Conservation (phyloP, 2,113 vertebrate species). For the Centropus unirufus region DNA sequence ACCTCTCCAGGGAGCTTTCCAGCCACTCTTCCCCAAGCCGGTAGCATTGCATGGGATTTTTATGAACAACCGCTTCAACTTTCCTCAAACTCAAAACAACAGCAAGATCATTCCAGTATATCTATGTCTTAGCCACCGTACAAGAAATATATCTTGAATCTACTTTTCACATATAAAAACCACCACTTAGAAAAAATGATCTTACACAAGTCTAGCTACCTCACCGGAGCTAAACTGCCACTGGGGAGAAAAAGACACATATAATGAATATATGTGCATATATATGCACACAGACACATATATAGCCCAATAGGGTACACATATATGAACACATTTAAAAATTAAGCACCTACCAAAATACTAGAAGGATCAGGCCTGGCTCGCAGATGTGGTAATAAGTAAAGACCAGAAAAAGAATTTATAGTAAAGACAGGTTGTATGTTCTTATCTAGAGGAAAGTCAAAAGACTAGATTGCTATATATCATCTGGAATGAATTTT, state of each 20-base stretch:
- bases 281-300: not conserved
- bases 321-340: not conserved
- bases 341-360: not conserved
- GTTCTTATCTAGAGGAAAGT: slow-evolving; percentile 5
- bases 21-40: too few species aligned
- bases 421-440: not conserved
- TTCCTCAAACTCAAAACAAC: not conserved
- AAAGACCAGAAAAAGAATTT: not conserved
- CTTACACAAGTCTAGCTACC: not conserved
- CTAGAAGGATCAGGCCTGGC: not conserved
- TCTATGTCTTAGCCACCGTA: not conserved
- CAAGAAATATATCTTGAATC: not conserved
- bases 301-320: not conserved
- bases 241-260: not conserved
- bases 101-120: not conserved
- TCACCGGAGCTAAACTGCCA: not conserved
- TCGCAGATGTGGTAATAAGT: not conserved
- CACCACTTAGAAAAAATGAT: not conserved
- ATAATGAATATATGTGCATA: too few species aligned
- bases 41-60: too few species aligned
- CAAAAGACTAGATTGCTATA: not conserved
- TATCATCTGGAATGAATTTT: slow-evolving; percentile 44
- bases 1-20: too few species aligned
- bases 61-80: not conserved
- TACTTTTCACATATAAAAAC: not conserved